Evolutionary conservation across 2,113 vertebrate species (phyloP), one percentile per base, ranked within the genome.

Genomic region (Girardinichthys multiradiatus): DNA sequence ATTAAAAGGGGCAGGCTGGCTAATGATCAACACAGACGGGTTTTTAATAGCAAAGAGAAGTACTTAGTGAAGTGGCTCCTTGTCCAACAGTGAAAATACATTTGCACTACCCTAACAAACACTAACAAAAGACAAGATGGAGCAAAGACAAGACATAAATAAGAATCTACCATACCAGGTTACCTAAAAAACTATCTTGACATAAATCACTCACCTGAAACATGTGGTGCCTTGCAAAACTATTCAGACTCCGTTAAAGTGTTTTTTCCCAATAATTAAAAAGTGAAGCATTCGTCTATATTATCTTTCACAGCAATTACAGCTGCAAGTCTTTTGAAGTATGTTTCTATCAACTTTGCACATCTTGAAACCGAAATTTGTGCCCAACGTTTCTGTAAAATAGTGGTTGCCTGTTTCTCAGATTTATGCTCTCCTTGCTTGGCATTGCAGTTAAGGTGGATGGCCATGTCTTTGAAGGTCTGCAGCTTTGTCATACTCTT

Each of bases 11-110:
- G 64, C 67, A 67, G 83, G 37, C 83, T 54, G 78, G 85, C 60
- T 88, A 86, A 91, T 90, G 84, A 91, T 90, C 84, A 89, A 90
- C 87, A 81, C 71, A 80, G 70, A 81, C 48, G 82, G 76, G 37
- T 82, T 78, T 68, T 88, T 74, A 87, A 91, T 58, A 69, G 80
- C 69, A 71, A 76, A 74, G 74, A 76, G 30, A 67, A 72, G 64
- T 60, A 37, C 71, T 80, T 68, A 73, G 76, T 33, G 68, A 79
- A 48, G 26, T 35, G 58, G 66, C 68, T 64, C 29, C 72, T 81
- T 57, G 31, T 80, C 68, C 63, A 64, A 75, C 33, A 63, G 58
- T 33, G n/a, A 54, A n/a, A 24, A n/a, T n/a, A n/a, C 24, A n/a
- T 54, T 54, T 24, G 48, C 24, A 3, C 24, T 17, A 54, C 5